phyloP scores from a whole-genome alignment of 2,888 invertebrate genomes.

The Xylophagus ater region DNA sequence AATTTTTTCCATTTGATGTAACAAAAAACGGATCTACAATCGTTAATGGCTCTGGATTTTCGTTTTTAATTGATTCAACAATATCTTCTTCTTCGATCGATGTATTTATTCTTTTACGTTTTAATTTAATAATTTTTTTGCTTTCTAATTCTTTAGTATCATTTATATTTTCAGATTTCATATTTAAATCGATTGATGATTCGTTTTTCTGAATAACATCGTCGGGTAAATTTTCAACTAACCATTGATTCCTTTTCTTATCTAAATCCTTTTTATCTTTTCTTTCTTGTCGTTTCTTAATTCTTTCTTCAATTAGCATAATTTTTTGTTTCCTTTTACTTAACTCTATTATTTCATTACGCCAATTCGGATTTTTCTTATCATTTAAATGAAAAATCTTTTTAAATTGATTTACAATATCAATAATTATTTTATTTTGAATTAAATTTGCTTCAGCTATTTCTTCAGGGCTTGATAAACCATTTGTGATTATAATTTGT shows the following conservation, averaged over 20 bases:
- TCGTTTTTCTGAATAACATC: not conserved
- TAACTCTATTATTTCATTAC: constrained; percentile 24
- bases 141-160: not conserved
- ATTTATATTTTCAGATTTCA: no score
- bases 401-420: constrained; percentile 22
- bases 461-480: constrained; percentile 28
- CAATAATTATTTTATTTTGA: constrained; percentile 27
- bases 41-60: constrained; percentile 2
- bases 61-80: not conserved
- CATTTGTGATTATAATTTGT: constrained; percentile 27
- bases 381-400: constrained; percentile 22
- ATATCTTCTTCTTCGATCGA: not conserved
- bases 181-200: no score
- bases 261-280: constrained; percentile 15
- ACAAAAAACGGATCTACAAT: constrained; percentile 33
- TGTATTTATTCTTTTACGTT: not conserved
- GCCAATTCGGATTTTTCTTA: constrained; percentile 23
- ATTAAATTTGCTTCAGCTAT: constrained; percentile 29
- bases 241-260: constrained; percentile 28
- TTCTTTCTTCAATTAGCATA: constrained; percentile 5
- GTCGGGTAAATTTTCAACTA: constrained; percentile 23
- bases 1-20: constrained; percentile 32
- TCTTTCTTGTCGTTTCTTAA: constrained; percentile 22
- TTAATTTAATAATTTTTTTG: not conserved
- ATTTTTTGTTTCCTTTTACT: constrained; percentile 24